These are phyloP conservation scores for Manis crassicaudata DNA, from an alignment of 2,797 vertebrate species.

Conservation along the genomic window DNA sequence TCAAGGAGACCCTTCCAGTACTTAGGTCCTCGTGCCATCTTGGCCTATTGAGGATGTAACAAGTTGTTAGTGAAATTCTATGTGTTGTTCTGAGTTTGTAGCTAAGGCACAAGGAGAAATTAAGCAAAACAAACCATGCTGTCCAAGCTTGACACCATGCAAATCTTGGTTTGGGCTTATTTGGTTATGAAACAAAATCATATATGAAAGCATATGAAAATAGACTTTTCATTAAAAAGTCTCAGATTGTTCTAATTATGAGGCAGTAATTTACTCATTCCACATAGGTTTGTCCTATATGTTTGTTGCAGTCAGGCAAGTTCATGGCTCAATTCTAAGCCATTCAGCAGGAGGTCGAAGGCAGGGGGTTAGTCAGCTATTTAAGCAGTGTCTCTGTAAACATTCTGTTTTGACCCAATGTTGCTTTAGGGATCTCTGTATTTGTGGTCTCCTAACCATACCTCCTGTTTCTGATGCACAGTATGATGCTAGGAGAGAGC, in stretches of 20 bases:
- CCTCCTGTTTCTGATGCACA: neutral
- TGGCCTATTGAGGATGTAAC: neutral
- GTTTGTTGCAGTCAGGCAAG: neutral
- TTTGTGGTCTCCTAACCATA: neutral
- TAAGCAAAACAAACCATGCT: neutral
- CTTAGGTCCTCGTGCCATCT: neutral
- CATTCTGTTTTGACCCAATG: neutral
- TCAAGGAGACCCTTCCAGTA: neutral
- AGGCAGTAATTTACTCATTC: neutral
- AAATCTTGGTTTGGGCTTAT: neutral
- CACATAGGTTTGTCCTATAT: neutral
- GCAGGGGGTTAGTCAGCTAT: neutral
- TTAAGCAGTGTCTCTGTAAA: neutral
- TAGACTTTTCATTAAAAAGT: neutral
- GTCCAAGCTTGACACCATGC: neutral
- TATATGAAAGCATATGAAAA: neutral
- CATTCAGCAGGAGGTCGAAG: neutral
- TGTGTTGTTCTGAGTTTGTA: neutral
- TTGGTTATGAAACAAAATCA: neutral
- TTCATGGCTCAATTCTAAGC: neutral
- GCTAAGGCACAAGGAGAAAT: neutral
- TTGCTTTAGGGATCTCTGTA: neutral
- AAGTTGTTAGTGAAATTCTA: conserved; percentile 1
- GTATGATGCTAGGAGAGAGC: neutral
- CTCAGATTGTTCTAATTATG: neutral